These are phyloP conservation scores for Entomyzon cyanotis DNA, from an alignment of 2,113 vertebrate genomes.

Conservation along the genomic window DNA sequence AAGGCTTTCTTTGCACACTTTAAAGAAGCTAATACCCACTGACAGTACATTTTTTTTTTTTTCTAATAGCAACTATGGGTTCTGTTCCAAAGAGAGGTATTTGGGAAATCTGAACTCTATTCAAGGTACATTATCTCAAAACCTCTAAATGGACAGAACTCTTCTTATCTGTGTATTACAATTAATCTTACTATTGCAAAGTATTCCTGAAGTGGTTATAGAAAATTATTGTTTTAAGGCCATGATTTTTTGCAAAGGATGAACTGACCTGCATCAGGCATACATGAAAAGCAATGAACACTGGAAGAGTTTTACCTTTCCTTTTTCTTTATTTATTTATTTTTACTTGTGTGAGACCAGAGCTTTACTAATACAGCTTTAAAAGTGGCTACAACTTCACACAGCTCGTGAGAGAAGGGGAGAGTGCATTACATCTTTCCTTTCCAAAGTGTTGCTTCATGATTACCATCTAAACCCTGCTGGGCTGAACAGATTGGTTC, in stretches of 20 bases:
- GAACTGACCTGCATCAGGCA: background rate
- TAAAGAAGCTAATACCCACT: background rate
- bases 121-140: background rate
- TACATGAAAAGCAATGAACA: background rate
- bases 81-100: background rate
- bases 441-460: slow-evolving; percentile 91
- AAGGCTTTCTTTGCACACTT: background rate
- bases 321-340: background rate
- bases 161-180: background rate
- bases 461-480: slow-evolving; percentile 91
- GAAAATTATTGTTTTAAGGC: background rate
- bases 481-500: slow-evolving; percentile 98
- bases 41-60: background rate
- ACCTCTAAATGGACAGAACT: background rate
- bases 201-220: background rate
- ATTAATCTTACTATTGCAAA: background rate
- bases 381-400: slow-evolving; percentile 59
- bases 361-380: slow-evolving; percentile 41
- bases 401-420: slow-evolving; percentile 61
- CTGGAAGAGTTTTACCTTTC: background rate
- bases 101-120: background rate
- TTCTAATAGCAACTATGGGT: background rate
- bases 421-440: slow-evolving; percentile 78
- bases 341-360: slow-evolving; percentile 3
- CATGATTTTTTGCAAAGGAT: background rate